phyloP scores from a whole-genome alignment of 2,113 vertebrate species.

The Strix aluco region DNA sequence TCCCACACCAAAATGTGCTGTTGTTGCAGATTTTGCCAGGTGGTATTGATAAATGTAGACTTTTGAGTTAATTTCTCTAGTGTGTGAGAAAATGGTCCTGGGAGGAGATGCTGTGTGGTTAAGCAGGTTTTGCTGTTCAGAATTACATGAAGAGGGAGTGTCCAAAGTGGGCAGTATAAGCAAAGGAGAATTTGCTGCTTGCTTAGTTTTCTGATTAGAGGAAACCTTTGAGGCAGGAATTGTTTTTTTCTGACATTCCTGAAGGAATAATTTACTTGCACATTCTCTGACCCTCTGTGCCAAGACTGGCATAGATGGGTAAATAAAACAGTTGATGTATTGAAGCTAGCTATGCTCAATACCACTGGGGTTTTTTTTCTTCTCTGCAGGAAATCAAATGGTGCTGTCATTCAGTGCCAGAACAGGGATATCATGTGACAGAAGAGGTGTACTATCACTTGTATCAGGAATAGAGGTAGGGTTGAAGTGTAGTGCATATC shows the following conservation, averaged over 20 bases:
- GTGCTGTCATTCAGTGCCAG: background rate
- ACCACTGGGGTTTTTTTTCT: rapidly evolving
- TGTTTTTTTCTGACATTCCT: background rate
- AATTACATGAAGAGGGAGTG: background rate
- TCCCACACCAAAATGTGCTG: background rate
- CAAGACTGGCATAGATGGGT: background rate
- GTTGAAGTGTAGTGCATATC: background rate
- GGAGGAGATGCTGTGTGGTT: background rate
- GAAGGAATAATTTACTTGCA: background rate
- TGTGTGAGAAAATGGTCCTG: background rate
- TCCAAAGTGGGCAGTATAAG: background rate
- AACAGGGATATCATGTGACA: rapidly evolving
- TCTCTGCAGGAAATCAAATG: background rate
- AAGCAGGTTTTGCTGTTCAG: background rate
- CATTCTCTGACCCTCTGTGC: background rate
- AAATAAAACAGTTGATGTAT: background rate
- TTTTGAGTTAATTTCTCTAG: background rate
- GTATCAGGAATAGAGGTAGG: background rate
- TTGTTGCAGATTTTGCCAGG: background rate
- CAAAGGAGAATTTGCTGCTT: background rate
- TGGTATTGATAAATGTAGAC: background rate
- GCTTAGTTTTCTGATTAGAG: background rate
- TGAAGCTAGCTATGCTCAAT: background rate
- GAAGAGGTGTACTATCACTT: background rate
- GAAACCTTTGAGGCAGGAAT: background rate